These are phyloP conservation scores for Vidua chalybeata DNA, from an alignment of 2,113 vertebrate genomes.

Conservation along the genomic window DNA sequence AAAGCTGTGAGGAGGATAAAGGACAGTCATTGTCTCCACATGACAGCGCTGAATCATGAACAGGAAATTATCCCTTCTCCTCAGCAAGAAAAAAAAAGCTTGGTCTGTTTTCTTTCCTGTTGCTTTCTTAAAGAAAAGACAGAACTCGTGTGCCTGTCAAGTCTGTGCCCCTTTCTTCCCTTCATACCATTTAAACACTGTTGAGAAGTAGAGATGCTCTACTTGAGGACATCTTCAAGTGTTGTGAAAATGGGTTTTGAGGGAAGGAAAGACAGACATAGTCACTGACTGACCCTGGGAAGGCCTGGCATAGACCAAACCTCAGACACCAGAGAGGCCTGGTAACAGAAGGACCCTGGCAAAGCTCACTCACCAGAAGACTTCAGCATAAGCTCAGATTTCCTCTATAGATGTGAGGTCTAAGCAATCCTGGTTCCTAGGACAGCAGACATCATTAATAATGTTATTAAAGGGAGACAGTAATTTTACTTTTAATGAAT, in stretches of 20 bases:
- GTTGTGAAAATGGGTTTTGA: background rate
- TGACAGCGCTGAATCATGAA: background rate
- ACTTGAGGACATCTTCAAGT: background rate
- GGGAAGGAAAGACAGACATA: background rate
- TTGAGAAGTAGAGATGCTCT: background rate
- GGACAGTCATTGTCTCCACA: background rate
- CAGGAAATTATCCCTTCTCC: constrained; percentile 18
- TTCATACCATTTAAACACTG: background rate
- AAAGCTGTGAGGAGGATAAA: background rate
- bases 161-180: background rate
- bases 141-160: rapidly evolving
- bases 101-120: background rate
- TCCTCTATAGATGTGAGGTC: background rate
- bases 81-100: background rate
- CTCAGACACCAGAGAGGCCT: background rate
- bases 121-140: background rate
- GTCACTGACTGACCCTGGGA: background rate
- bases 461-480: background rate
- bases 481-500: constrained; percentile 28
- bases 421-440: background rate
- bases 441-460: background rate
- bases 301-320: background rate
- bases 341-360: background rate
- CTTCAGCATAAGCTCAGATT: background rate
- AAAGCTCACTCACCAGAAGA: background rate